phyloP scores from a whole-genome alignment of 1,140 invertebrate species.

The Atta cephalotes region DNA sequence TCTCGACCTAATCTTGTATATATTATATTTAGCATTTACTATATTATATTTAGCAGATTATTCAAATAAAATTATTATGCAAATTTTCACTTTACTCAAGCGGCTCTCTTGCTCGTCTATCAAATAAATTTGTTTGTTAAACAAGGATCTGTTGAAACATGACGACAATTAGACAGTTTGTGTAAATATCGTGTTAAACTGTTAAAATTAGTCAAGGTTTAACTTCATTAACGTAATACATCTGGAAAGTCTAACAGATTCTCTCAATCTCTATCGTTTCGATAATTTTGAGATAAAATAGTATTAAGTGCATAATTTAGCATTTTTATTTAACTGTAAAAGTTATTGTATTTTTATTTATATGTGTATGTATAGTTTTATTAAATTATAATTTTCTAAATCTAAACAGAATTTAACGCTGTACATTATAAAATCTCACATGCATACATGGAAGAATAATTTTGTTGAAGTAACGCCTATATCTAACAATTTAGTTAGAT shows the following conservation, averaged over 20 bases:
- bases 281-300: background rate
- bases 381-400: background rate
- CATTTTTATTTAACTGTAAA: background rate
- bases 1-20: background rate
- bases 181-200: background rate
- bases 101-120: background rate
- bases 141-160: background rate
- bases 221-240: background rate
- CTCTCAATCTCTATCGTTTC: background rate
- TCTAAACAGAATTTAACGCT: background rate
- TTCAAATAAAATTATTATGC: conserved; percentile 37
- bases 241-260: background rate
- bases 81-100: conserved; percentile 41
- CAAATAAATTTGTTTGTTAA: conserved; percentile 15
- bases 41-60: conserved; percentile 15
- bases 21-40: conserved; percentile 7
- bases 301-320: background rate
- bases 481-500: too few relatives aligned
- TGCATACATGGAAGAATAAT: too few relatives aligned
- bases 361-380: background rate
- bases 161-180: background rate
- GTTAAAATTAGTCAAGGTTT: background rate
- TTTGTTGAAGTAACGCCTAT: too few relatives aligned
- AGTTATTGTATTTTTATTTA: background rate
- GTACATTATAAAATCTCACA: background rate